Evolutionary conservation across 2,888 invertebrate genomes (phyloP).

Genomic region (Tuberolachnus salignus): DNA sequence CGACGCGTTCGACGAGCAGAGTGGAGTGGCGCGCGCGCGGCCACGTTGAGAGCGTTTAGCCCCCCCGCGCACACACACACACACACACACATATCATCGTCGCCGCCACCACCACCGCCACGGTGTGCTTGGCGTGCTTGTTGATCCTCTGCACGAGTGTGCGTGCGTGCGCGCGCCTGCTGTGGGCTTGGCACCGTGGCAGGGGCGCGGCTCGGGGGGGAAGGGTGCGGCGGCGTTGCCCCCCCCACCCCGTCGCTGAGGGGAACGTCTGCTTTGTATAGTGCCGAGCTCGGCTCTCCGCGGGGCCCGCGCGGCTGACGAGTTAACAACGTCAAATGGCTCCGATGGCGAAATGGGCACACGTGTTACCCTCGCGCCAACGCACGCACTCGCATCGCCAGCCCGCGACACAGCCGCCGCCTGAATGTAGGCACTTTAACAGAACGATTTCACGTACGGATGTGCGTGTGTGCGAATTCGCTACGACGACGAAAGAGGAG

Average conservation of each 20-base stretch:
- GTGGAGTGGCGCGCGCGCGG: slow-evolving; percentile 45
- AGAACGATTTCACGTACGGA: slow-evolving; percentile 27
- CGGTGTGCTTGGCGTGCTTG: no score
- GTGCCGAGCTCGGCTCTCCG: slow-evolving; percentile 30
- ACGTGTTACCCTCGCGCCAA: slow-evolving; percentile 48
- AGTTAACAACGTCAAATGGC: slow-evolving; percentile 55
- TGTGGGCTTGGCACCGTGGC: slow-evolving; percentile 42
- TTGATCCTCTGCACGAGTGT: background rate
- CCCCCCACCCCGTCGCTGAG: slow-evolving; percentile 43
- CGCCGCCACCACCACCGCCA: background rate
- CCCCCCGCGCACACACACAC: slow-evolving; percentile 16
- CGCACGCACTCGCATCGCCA: background rate
- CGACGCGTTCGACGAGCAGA: slow-evolving; percentile 8
- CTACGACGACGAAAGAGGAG: slow-evolving; percentile 4
- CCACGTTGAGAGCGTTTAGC: slow-evolving; percentile 54
- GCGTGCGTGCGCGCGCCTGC: slow-evolving; percentile 29
- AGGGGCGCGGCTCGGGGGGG: slow-evolving; percentile 49
- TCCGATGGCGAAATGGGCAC: slow-evolving; percentile 56
- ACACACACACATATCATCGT: background rate
- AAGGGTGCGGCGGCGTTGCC: slow-evolving; percentile 49
- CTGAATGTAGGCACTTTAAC: slow-evolving; percentile 40
- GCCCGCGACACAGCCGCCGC: slow-evolving; percentile 24
- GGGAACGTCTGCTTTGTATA: slow-evolving; percentile 53
- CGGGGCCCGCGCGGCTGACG: slow-evolving; percentile 48
- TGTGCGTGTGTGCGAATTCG: background rate